These are phyloP conservation scores for Drosophila repletoides DNA, from an alignment of 1,140 invertebrate genomes.

Conservation along the genomic window DNA sequence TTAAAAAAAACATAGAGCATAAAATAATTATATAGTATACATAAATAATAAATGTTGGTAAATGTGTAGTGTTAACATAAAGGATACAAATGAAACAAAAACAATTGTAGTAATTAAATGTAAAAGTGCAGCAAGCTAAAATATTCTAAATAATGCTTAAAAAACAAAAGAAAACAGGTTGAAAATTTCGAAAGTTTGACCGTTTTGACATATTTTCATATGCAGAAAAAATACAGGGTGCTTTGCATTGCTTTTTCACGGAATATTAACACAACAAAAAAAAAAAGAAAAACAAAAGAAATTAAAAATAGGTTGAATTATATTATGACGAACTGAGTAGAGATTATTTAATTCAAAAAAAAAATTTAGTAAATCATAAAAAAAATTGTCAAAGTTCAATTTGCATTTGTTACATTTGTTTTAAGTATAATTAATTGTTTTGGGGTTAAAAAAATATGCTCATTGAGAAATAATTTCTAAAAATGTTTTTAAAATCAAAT, in stretches of 20 bases:
- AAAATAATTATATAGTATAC: conserved; percentile 20
- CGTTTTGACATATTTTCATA: conserved; percentile 40
- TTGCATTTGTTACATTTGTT: too few relatives aligned
- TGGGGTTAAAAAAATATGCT: too few relatives aligned
- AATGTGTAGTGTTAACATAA: conserved; percentile 77
- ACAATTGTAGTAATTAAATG: conserved; percentile 32
- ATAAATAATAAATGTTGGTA: conserved; percentile 71
- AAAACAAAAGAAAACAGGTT: conserved; percentile 10
- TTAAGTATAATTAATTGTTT: too few relatives aligned
- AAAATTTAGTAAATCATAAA: too few relatives aligned
- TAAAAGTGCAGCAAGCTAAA: conserved; percentile 44
- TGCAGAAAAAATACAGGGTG: conserved; percentile 38
- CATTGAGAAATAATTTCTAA: too few relatives aligned
- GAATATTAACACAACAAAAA: too few relatives aligned
- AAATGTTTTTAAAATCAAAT: too few relatives aligned
- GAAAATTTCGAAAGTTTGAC: conserved; percentile 4
- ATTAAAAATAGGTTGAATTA: too few relatives aligned
- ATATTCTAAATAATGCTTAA: conserved; percentile 59
- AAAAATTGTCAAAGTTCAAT: too few relatives aligned
- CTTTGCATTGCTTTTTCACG: conserved; percentile 32
- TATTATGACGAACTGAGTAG: too few relatives aligned
- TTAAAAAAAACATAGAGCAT: conserved; percentile 33
- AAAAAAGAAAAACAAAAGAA: too few relatives aligned
- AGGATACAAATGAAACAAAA: conserved; percentile 24
- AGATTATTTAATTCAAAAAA: too few relatives aligned